Percentiles rank a stretch among this genome's conserved stretches.
Conservation (phyloP, 1,140 invertebrate species). For the Microplitis mediator region DNA sequence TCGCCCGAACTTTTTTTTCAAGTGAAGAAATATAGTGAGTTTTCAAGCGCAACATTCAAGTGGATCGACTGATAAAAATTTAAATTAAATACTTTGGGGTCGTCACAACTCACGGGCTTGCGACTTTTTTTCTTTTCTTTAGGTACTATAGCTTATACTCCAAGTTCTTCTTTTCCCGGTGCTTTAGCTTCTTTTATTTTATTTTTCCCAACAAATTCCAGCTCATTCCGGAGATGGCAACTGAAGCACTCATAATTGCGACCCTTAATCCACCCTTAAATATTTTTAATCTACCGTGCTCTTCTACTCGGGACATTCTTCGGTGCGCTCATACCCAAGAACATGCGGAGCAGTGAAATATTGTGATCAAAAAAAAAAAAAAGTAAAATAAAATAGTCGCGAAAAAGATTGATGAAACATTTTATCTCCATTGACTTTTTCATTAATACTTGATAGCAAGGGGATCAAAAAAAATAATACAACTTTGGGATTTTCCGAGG, state of each 20-base stretch:
- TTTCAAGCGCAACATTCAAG: slow-evolving; percentile 16
- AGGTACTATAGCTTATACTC: neutral
- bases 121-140: neutral
- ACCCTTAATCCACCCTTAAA: slow-evolving; percentile 32
- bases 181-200: neutral
- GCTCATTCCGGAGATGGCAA: slow-evolving; percentile 4
- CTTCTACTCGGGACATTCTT: neutral
- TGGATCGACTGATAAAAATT: slow-evolving; percentile 29
- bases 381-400: neutral
- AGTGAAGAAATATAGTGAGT: neutral
- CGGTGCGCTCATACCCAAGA: neutral
- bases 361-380: neutral
- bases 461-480: no score
- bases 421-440: slow-evolving; percentile 18
- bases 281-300: slow-evolving; percentile 33
- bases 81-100: slow-evolving; percentile 26
- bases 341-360: no score
- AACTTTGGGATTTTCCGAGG: neutral
- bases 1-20: no score
- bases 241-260: slow-evolving; percentile 34
- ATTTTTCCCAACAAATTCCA: neutral
- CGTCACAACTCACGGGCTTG: neutral
- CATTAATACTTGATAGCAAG: neutral
- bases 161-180: neutral
- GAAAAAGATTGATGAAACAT: slow-evolving; percentile 1